These are phyloP conservation scores for Drosophila pseudoananassae DNA, from an alignment of 1,140 invertebrate species.

Conservation along the genomic window DNA sequence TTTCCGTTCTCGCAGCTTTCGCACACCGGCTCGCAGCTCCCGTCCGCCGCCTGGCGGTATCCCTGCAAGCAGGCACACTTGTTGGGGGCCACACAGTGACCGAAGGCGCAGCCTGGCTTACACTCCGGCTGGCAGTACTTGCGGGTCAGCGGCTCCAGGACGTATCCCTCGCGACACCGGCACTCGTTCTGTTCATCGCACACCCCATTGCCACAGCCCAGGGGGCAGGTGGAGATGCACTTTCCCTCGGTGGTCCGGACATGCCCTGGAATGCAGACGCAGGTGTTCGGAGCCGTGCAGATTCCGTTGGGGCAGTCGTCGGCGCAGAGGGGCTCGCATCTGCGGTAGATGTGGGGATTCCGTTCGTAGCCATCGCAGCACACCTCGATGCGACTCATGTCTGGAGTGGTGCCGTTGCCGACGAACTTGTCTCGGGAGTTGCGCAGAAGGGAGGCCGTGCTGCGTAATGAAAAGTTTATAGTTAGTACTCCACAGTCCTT, in stretches of 20 bases:
- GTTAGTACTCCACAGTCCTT: not conserved
- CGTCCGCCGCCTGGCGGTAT: slow-evolving; percentile 68
- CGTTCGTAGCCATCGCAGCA: slow-evolving; percentile 88
- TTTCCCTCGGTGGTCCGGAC: slow-evolving; percentile 83
- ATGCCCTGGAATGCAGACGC: slow-evolving; percentile 86
- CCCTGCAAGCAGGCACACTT: slow-evolving; percentile 85
- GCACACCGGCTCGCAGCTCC: slow-evolving; percentile 85
- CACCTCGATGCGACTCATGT: slow-evolving; percentile 86
- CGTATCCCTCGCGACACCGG: slow-evolving; percentile 87
- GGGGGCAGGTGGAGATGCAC: slow-evolving; percentile 81
- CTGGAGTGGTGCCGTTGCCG: slow-evolving; percentile 86
- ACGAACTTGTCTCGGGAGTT: slow-evolving; percentile 83
- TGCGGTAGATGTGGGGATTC: slow-evolving; percentile 85
- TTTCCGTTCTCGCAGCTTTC: slow-evolving; percentile 84
- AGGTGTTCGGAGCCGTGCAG: slow-evolving; percentile 86
- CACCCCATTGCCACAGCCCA: slow-evolving; percentile 84
- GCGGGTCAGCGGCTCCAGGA: slow-evolving; percentile 84
- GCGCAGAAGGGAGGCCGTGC: slow-evolving; percentile 82
- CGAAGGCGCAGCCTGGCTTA: slow-evolving; percentile 85
- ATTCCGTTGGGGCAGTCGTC: slow-evolving; percentile 86
- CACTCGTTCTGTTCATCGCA: slow-evolving; percentile 85
- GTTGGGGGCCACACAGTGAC: slow-evolving; percentile 86
- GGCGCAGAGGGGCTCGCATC: slow-evolving; percentile 86
- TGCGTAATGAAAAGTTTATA: slow-evolving; percentile 12
- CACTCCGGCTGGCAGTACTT: slow-evolving; percentile 87